phyloP scores from a whole-genome alignment of 1,140 invertebrate genomes.

The Lerema accius region DNA sequence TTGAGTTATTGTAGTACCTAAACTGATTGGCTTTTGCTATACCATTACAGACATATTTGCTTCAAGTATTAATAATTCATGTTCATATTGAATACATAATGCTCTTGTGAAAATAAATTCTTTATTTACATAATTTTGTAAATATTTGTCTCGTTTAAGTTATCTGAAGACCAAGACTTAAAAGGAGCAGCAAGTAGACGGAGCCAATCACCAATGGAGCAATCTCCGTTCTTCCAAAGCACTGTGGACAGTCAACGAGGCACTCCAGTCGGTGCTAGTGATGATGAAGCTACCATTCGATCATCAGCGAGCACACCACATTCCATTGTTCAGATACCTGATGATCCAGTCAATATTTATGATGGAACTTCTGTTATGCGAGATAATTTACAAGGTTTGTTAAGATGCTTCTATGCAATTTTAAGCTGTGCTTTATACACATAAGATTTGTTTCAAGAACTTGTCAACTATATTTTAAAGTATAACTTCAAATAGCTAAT shows the following conservation, averaged over 20 bases:
- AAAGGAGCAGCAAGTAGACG: conserved; percentile 69
- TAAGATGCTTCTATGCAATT: conserved; percentile 5
- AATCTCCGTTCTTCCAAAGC: conserved; percentile 56
- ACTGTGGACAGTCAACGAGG: conserved; percentile 67
- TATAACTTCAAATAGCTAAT: too few relatives aligned
- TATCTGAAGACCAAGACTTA: conserved; percentile 77
- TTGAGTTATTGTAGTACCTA: too few relatives aligned
- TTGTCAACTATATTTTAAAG: too few relatives aligned
- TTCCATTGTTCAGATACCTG: conserved; percentile 88
- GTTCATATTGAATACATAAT: too few relatives aligned
- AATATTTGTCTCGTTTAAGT: conserved; percentile 42
- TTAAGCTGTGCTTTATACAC: too few relatives aligned
- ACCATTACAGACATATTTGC: too few relatives aligned
- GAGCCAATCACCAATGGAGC: conserved; percentile 67
- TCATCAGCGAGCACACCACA: conserved; percentile 84
- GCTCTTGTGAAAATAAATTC: too few relatives aligned
- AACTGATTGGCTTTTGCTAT: too few relatives aligned
- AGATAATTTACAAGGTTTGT: conserved; percentile 71
- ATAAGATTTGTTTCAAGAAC: too few relatives aligned
- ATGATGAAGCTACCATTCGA: conserved; percentile 76
- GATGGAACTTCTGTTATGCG: conserved; percentile 69
- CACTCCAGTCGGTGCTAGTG: conserved; percentile 76
- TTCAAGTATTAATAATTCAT: too few relatives aligned
- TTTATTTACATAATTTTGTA: too few relatives aligned
- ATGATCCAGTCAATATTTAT: conserved; percentile 71